phyloP scores from a whole-genome alignment of 2,113 vertebrate species.

The Corythaixoides concolor region DNA sequence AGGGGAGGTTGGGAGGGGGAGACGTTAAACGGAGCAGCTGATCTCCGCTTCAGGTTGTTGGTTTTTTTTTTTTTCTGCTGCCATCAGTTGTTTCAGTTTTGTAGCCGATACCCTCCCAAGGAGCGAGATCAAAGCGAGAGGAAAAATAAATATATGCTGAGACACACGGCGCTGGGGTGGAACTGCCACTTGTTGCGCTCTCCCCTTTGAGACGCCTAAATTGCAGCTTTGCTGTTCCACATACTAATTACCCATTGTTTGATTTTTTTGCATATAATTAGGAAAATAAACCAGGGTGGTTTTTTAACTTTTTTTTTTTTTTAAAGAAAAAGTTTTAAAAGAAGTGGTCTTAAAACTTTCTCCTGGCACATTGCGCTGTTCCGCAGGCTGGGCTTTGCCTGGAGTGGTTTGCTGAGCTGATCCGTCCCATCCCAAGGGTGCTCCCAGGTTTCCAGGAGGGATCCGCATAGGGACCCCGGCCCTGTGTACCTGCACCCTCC shows the following conservation, averaged over 20 bases:
- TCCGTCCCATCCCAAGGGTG: neutral
- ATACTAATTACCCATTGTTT: slow-evolving; percentile 44
- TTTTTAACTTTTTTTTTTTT: neutral
- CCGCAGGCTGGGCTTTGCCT: neutral
- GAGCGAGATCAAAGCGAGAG: slow-evolving; percentile 5
- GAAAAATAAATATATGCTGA: neutral
- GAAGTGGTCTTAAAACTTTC: neutral
- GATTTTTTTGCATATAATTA: slow-evolving; percentile 10
- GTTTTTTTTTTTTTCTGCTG: neutral
- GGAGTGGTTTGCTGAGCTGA: neutral
- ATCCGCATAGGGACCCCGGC: fast-evolving
- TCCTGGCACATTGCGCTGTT: neutral
- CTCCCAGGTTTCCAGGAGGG: neutral
- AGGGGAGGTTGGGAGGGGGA: neutral
- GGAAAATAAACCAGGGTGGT: neutral
- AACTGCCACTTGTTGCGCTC: slow-evolving; percentile 22
- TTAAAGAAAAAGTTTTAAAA: neutral
- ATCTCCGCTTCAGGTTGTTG: neutral
- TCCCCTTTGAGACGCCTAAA: slow-evolving; percentile 37
- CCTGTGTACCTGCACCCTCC: neutral
- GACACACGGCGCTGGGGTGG: neutral
- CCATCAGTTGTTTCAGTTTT: neutral
- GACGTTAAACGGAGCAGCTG: neutral
- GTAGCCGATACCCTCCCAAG: neutral
- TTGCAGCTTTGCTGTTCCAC: slow-evolving; percentile 23